Evolutionary conservation across 2,113 vertebrate species (phyloP).

Genomic region (Sceloporus undulatus): DNA sequence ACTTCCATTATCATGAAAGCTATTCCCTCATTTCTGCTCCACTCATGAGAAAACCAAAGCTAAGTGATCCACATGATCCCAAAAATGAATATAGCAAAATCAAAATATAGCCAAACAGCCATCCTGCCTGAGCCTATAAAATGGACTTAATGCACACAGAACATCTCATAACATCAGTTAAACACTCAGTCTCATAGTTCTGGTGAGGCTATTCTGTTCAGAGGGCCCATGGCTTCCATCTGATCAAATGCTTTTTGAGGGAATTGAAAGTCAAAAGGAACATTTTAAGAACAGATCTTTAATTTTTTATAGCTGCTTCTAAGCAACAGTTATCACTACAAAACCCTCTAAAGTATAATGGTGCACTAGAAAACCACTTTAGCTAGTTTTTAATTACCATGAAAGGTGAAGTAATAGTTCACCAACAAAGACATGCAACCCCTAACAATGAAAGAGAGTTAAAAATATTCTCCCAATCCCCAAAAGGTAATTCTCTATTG

Average conservation of each 20-base stretch:
- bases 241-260: background rate
- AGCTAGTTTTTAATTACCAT: conserved; percentile 9
- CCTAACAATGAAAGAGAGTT: background rate
- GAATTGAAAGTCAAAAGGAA: background rate
- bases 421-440: background rate
- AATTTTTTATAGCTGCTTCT: conserved; percentile 12
- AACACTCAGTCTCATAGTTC: background rate
- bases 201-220: background rate
- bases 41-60: background rate
- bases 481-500: background rate
- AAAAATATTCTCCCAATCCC: background rate
- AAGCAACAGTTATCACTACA: background rate
- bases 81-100: background rate
- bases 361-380: conserved; percentile 13
- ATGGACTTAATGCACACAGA: background rate
- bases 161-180: background rate
- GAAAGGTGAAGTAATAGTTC: conserved; percentile 16
- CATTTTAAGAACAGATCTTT: background rate
- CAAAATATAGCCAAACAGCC: background rate
- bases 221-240: background rate
- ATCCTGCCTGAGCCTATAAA: background rate
- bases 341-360: background rate
- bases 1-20: too few relatives aligned
- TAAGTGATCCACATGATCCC: background rate
- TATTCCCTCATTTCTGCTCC: background rate